Evolutionary conservation across 2,888 invertebrate genomes (phyloP).

Genomic region (Xanthorhoe designata): DNA sequence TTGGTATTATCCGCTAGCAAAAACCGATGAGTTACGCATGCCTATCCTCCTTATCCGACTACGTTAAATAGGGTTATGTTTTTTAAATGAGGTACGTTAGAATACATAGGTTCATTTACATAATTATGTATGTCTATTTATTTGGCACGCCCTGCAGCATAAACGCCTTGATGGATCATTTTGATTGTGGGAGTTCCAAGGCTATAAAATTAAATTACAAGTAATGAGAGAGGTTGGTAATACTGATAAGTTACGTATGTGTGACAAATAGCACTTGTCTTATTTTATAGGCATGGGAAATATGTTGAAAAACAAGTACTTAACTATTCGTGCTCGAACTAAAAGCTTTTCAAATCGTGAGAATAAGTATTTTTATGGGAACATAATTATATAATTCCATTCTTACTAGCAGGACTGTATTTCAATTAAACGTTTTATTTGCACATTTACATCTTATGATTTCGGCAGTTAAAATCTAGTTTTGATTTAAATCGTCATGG

Average conservation of each 20-base stretch:
- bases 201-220: no score
- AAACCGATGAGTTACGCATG: slow-evolving; percentile 13
- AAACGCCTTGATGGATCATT: no score
- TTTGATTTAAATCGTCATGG: no score
- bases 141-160: no score
- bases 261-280: not conserved
- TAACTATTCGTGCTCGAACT: not conserved
- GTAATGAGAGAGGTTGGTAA: no score
- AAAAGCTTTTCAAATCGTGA: not conserved
- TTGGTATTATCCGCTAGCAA: slow-evolving; percentile 12
- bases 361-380: not conserved
- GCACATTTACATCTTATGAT: no score
- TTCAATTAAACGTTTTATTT: not conserved
- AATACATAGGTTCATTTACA: no score
- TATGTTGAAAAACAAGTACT: not conserved
- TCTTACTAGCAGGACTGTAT: not conserved
- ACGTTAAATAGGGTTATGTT: no score
- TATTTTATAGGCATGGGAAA: slow-evolving; percentile 1
- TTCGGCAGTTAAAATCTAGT: no score
- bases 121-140: no score
- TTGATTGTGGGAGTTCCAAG: no score
- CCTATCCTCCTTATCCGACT: not conserved
- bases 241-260: not conserved
- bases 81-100: no score
- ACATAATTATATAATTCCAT: not conserved